Conservation (phyloP, 30 jellyfish, hydroid and myxozoan genomes). For the Rhopilema esculentum region DNA sequence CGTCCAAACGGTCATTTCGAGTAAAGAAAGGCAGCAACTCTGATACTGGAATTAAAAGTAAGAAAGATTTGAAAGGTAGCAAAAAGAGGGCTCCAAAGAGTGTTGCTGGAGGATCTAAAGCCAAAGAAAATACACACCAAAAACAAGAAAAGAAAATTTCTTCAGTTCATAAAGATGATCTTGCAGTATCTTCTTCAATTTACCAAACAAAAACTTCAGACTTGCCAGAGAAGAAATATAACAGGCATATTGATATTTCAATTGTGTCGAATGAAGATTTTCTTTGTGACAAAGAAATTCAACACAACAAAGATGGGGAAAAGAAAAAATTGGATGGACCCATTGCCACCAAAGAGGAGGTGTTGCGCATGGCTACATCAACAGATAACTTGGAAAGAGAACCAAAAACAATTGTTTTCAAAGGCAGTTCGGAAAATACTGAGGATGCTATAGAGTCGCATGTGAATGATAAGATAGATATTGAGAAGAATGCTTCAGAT, state of each 20-base stretch:
- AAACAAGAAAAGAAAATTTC: not conserved
- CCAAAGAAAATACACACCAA: not conserved
- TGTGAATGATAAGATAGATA: too few relatives aligned
- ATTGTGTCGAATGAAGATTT: too few relatives aligned
- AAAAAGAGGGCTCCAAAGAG: not conserved
- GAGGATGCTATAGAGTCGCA: too few relatives aligned
- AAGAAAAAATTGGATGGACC: too few relatives aligned
- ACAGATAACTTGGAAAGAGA: not conserved
- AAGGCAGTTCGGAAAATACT: not conserved
- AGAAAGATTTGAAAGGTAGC: not conserved
- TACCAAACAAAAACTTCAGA: too few relatives aligned
- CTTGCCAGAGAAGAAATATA: too few relatives aligned
- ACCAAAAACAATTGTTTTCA: too few relatives aligned
- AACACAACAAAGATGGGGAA: too few relatives aligned
- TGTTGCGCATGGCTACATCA: not conserved
- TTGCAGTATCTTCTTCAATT: too few relatives aligned
- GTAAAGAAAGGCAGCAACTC: not conserved
- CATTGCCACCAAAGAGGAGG: too few relatives aligned
- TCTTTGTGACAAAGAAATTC: too few relatives aligned
- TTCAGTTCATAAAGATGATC: not conserved
- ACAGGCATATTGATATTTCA: too few relatives aligned
- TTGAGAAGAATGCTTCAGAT: not conserved
- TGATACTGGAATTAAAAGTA: not conserved
- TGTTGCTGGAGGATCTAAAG: not conserved
- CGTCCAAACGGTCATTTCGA: slow-evolving; percentile 20